These are phyloP conservation scores for Harmothoe impar DNA, from an alignment of 2,888 invertebrate genomes.

Conservation along the genomic window DNA sequence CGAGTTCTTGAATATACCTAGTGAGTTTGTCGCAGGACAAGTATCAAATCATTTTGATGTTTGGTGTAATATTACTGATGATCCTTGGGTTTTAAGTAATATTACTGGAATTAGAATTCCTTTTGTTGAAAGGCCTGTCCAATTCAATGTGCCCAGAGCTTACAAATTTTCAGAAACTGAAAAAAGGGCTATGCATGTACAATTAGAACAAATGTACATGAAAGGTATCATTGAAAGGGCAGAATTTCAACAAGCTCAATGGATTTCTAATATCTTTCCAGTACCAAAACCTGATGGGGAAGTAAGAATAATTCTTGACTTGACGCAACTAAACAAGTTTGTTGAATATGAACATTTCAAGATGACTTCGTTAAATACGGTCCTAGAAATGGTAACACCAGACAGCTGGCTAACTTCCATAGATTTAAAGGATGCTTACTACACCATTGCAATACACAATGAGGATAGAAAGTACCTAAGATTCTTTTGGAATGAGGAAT, in stretches of 20 bases:
- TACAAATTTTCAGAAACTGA: too few species aligned
- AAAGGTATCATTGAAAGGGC: not conserved
- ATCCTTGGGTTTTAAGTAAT: too few species aligned
- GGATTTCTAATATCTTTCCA: not conserved
- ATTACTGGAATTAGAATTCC: too few species aligned
- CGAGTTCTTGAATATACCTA: too few species aligned
- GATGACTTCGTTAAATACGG: slow-evolving; percentile 9
- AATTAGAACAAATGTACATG: too few species aligned
- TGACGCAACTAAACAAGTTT: not conserved
- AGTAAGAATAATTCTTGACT: not conserved
- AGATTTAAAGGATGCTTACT: slow-evolving; percentile 12
- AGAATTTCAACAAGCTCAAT: not conserved
- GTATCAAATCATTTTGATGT: too few species aligned
- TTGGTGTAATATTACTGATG: too few species aligned
- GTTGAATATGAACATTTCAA: slow-evolving; percentile 39
- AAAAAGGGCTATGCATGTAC: too few species aligned
- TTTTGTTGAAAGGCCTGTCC: too few species aligned
- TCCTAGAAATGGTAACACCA: not conserved
- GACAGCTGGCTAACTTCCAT: not conserved
- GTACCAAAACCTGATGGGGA: slow-evolving; percentile 6
- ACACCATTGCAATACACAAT: not conserved
- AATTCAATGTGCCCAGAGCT: too few species aligned
- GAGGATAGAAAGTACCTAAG: not conserved
- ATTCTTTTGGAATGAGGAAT: not conserved
- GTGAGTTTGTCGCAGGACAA: too few species aligned